A percentile compares a stretch with the other conserved stretches of the same genome.
Conservation (phyloP, 2,113 vertebrate species). For the Rafetus swinhoei region DNA sequence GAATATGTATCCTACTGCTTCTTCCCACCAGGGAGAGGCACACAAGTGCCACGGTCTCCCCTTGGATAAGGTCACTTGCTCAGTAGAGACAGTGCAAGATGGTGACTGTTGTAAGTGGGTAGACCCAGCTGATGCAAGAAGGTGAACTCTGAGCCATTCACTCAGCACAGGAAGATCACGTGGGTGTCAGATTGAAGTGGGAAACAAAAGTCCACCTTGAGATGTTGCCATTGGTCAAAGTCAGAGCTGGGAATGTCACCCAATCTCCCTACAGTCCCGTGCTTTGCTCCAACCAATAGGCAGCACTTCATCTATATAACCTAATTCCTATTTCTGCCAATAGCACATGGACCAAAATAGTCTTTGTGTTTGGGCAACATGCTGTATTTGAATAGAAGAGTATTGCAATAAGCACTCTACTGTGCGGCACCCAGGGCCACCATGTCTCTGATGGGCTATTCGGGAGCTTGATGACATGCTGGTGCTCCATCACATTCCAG, state of each 20-base stretch:
- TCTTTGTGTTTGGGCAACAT: background rate
- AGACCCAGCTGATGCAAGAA: background rate
- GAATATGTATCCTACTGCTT: background rate
- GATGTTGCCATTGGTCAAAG: background rate
- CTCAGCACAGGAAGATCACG: background rate
- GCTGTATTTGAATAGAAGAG: slow-evolving; percentile 26
- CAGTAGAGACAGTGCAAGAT: background rate
- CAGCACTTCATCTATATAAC: background rate
- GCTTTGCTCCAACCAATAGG: background rate
- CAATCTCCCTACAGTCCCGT: background rate
- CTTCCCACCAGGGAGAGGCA: background rate
- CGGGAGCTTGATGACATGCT: background rate
- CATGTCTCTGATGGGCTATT: background rate
- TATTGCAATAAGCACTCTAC: slow-evolving; percentile 52
- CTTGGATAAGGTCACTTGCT: background rate
- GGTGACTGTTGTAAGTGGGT: background rate
- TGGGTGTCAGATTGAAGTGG: background rate
- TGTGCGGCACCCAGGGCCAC: background rate
- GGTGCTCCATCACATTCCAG: background rate
- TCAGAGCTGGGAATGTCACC: background rate
- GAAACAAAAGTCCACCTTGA: background rate
- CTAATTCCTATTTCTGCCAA: slow-evolving; percentile 16
- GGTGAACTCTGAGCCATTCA: background rate
- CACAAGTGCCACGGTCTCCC: background rate
- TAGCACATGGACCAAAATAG: background rate